Evolutionary conservation across 2,888 invertebrate genomes (phyloP).

Genomic region (Podabrus alpinus): DNA sequence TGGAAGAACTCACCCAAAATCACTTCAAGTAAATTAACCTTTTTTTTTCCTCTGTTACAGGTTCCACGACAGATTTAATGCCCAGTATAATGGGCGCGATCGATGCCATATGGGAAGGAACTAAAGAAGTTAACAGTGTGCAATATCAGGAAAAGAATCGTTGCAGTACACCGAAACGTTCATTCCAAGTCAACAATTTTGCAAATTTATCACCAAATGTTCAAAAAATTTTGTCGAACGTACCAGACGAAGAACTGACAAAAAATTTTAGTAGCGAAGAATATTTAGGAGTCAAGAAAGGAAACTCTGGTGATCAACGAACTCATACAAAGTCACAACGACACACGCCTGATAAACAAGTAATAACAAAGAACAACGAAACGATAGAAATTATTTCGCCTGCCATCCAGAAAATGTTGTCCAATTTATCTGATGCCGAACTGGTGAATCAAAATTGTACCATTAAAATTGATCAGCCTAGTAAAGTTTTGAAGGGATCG

Average conservation of each 20-base stretch:
- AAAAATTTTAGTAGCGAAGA: conserved; percentile 44
- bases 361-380: conserved; percentile 48
- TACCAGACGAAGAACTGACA: conserved; percentile 53
- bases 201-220: conserved; percentile 65
- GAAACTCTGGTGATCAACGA: conserved; percentile 12
- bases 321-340: conserved; percentile 33
- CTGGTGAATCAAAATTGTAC: conserved; percentile 37
- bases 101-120: conserved; percentile 72
- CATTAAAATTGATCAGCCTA: conserved; percentile 6
- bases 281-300: conserved; percentile 13
- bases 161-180: conserved; percentile 42
- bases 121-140: conserved; percentile 33
- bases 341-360: conserved; percentile 34
- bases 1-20: too few relatives aligned
- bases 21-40: too few relatives aligned
- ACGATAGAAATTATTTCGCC: conserved; percentile 54
- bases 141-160: conserved; percentile 32
- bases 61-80: conserved; percentile 83
- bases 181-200: conserved; percentile 55
- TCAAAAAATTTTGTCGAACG: conserved; percentile 65
- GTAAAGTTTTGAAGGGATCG: conserved; percentile 45
- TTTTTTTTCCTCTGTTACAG: conserved; percentile 64
- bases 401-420: conserved; percentile 62
- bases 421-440: conserved; percentile 57
- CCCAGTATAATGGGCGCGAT: conserved; percentile 86